Percentiles rank a stretch among this genome's conserved stretches.
Evolutionary conservation across 2,113 vertebrate genomes (phyloP).

Genomic region (Sceloporus undulatus): DNA sequence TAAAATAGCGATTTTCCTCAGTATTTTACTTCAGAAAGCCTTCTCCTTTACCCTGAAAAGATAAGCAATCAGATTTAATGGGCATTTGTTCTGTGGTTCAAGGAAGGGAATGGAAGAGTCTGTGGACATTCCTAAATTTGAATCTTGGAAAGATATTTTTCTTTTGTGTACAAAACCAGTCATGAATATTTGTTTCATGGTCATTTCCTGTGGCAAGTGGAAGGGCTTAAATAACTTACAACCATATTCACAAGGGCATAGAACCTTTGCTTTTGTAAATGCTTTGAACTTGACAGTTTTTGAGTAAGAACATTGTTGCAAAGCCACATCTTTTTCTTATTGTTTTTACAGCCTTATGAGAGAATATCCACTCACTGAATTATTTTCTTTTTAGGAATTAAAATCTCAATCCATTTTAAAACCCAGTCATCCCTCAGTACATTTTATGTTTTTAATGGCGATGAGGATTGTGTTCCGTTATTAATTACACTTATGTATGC

Average conservation of each 20-base stretch:
- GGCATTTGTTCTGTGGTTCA: not conserved
- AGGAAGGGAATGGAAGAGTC: too few relatives aligned
- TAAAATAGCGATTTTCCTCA: too few relatives aligned
- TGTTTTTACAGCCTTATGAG: not conserved
- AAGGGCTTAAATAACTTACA: too few relatives aligned
- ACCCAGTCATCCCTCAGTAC: not conserved
- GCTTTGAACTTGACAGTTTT: not conserved
- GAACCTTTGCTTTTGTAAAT: not conserved
- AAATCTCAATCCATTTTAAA: not conserved
- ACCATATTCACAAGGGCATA: not conserved
- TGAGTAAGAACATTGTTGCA: not conserved
- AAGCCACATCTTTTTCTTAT: too few relatives aligned
- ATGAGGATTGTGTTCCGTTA: not conserved
- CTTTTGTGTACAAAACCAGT: not conserved
- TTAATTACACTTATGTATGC: slow-evolving; percentile 46
- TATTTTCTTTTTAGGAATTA: not conserved
- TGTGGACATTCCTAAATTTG: not conserved
- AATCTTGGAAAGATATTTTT: not conserved
- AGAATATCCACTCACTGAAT: not conserved
- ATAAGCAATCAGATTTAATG: not conserved
- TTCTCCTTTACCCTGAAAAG: not conserved
- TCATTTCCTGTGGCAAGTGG: not conserved
- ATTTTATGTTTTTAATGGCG: not conserved
- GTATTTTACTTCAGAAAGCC: not conserved
- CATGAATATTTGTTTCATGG: not conserved